Evolutionary conservation across 1,140 invertebrate genomes (phyloP), one percentile per base, ranked within the genome.

Genomic region (Trichomalopsis sarcophagae): DNA sequence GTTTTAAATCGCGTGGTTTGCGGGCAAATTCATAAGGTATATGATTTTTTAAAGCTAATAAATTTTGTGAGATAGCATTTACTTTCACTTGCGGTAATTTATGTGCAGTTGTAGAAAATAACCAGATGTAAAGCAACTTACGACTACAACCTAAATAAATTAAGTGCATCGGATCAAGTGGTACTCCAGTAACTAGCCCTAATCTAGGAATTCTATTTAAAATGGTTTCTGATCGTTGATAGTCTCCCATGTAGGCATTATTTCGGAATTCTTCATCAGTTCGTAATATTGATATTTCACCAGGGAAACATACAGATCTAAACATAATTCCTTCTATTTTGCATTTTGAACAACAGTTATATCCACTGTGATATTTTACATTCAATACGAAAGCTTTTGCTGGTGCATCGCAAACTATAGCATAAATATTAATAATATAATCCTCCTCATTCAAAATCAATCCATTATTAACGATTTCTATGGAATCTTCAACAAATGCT

Each of bases 21-120:
- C 93, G 84, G 13, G 84, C 68, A 90, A 93, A 94, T 86, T 94
- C 91, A 27, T 10, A 23, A n/a, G 93, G 90, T 40, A n/a, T 88
- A 40, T 71, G 80, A 5, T 79, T 14, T 36, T 27, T 74, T 33
- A 85, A 69, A 2, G 7, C 4, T 17, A 80, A 14, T 33, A 85
- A 47, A n/a, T 62, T 66, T 21, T 47, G 4, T n/a, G 84, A 85
- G 10, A 85, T 85, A 30, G 10, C 36, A 36, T 55, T 14, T 30
- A 76, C 17, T 81, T 82, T 75, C 81, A 21, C 36, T 79, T 55
- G 73, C 74, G 30, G 30, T 33, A 62, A 76, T 74, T 75, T 55
- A 78, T 84, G 21, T 10, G 2, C n/a, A 62, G 55, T 86, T 89
- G 80, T 89, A 87, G 83, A 68, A 73, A 86, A 87, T 23, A 90